These are phyloP conservation scores for Mactra quadrangularis DNA, from an alignment of 1,140 invertebrate species.

Conservation along the genomic window DNA sequence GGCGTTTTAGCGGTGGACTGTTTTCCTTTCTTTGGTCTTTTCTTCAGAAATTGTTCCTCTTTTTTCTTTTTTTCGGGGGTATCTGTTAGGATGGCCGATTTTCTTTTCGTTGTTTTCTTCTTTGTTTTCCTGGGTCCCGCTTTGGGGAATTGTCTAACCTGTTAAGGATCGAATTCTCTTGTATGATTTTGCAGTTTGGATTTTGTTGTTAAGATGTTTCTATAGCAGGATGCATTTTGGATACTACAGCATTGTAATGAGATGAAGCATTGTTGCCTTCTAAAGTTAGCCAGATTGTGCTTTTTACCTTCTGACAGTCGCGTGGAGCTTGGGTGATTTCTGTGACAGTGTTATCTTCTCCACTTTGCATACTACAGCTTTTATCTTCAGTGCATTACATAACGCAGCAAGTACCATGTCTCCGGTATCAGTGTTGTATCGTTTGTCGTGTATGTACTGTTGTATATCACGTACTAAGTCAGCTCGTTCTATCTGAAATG, in stretches of 20 bases:
- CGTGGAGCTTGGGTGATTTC: no score
- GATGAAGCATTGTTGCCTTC: no score
- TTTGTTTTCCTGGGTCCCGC: not conserved
- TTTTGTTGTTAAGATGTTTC: no score
- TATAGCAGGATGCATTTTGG: no score
- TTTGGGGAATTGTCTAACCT: slow-evolving; percentile 19
- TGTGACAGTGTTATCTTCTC: no score
- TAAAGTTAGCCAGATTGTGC: no score
- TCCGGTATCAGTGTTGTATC: not conserved
- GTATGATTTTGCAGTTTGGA: no score
- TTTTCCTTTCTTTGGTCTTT: not conserved
- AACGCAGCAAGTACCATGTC: slow-evolving; percentile 18
- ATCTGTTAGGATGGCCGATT: slow-evolving; percentile 19
- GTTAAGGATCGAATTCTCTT: slow-evolving; percentile 31
- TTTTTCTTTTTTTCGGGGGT: slow-evolving; percentile 21
- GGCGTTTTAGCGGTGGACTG: not conserved
- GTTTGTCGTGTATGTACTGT: slow-evolving; percentile 8
- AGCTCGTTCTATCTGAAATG: slow-evolving; percentile 4
- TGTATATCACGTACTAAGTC: slow-evolving; percentile 10
- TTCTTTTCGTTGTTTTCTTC: not conserved
- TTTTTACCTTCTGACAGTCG: no score
- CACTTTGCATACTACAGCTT: no score
- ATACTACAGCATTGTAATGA: no score
- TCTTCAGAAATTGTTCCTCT: not conserved
- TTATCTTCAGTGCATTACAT: slow-evolving; percentile 17